A percentile compares a stretch with the other conserved stretches of the same genome.
phyloP scores from a whole-genome alignment of 1,140 invertebrate genomes.

The Hypothenemus hampei region DNA sequence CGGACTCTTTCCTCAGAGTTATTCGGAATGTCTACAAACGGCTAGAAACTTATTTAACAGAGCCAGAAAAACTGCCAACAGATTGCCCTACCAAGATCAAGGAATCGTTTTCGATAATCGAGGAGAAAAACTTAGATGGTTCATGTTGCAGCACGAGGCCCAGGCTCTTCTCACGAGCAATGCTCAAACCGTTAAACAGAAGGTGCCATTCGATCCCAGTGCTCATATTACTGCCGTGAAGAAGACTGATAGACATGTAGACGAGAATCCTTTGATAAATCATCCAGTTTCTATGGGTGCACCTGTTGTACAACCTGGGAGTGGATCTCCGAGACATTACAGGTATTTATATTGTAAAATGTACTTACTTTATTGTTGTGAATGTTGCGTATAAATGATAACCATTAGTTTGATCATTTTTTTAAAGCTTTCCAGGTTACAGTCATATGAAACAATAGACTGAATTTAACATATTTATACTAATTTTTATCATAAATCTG shows the following conservation, averaged over 20 bases:
- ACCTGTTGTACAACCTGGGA: background rate
- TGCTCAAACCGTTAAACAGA: constrained; percentile 68
- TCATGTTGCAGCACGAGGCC: constrained; percentile 74
- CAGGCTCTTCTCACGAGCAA: constrained; percentile 67
- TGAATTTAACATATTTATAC: no score
- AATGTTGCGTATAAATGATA: background rate
- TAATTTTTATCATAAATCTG: no score
- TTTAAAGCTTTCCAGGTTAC: no score
- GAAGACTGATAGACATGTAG: constrained; percentile 24
- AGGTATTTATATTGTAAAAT: constrained; percentile 41
- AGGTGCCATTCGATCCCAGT: constrained; percentile 65
- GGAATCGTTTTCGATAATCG: constrained; percentile 60
- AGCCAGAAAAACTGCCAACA: constrained; percentile 69
- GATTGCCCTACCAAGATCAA: constrained; percentile 68
- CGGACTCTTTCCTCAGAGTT: constrained; percentile 64
- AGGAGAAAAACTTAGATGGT: constrained; percentile 70
- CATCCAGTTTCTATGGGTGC: constrained; percentile 7
- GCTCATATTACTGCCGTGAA: constrained; percentile 32
- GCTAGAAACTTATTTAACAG: constrained; percentile 74
- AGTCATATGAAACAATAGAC: no score
- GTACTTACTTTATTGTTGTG: background rate
- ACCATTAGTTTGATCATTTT: no score
- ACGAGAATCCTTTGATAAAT: constrained; percentile 6
- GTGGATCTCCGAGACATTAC: constrained; percentile 52
- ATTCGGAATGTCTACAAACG: constrained; percentile 70